Evolutionary conservation across 2,113 vertebrate species (phyloP).

Genomic region (Todiramphus saurophagus): DNA sequence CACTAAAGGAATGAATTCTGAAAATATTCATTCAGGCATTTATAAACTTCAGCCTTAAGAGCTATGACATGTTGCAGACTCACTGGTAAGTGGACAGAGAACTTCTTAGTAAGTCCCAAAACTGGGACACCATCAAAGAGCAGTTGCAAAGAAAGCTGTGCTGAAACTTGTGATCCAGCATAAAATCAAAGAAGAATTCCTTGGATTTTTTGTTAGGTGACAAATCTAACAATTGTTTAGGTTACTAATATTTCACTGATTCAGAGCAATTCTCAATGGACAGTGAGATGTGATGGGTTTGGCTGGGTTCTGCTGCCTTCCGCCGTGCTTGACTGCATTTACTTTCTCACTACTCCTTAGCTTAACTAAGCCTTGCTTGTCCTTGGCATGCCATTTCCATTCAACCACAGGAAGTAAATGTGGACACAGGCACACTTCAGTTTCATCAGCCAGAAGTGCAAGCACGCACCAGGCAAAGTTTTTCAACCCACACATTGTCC

Average conservation of each 20-base stretch:
- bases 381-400: not conserved
- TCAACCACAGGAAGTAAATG: slow-evolving; percentile 29
- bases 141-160: not conserved
- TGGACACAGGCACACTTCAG: slow-evolving; percentile 5
- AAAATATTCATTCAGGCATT: not conserved
- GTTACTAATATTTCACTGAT: not conserved
- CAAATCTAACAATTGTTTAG: not conserved
- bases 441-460: slow-evolving; percentile 18
- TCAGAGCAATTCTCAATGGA: not conserved
- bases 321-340: not conserved
- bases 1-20: not conserved
- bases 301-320: not conserved
- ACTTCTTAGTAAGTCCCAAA: not conserved
- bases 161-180: not conserved
- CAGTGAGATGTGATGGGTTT: not conserved
- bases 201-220: not conserved
- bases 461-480: not conserved
- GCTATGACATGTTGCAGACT: not conserved
- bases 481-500: not conserved
- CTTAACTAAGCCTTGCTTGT: not conserved
- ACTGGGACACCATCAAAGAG: not conserved
- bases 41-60: not conserved
- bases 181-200: not conserved
- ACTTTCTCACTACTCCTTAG: not conserved
- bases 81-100: not conserved